These are phyloP conservation scores for Epistrophella euchroma DNA, from an alignment of 2,888 invertebrate genomes.

Conservation along the genomic window DNA sequence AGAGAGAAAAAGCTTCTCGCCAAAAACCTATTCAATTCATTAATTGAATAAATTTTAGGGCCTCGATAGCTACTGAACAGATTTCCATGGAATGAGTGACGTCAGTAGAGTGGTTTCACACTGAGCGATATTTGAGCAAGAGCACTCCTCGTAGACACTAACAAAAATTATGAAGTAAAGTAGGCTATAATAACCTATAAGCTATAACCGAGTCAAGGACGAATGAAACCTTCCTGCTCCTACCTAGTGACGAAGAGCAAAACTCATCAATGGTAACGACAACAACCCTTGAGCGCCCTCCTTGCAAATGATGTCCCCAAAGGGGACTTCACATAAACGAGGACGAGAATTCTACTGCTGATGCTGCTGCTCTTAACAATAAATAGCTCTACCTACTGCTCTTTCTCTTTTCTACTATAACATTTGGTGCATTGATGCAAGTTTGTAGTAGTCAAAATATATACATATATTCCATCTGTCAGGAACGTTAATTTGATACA, in stretches of 20 bases:
- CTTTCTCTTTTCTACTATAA: constrained; percentile 12
- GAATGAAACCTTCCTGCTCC: background rate
- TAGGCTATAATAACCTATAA: constrained; percentile 3
- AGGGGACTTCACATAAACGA: background rate
- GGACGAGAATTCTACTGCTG: constrained; percentile 6
- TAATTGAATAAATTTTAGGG: constrained; percentile 63
- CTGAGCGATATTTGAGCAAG: constrained; percentile 61
- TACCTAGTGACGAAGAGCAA: constrained; percentile 13
- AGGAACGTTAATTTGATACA: constrained; percentile 33
- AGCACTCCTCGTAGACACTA: constrained; percentile 25
- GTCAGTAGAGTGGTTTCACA: constrained; percentile 39
- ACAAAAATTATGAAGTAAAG: background rate
- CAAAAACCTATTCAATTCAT: constrained; percentile 56
- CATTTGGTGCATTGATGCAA: constrained; percentile 22
- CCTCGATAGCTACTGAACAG: constrained; percentile 15
- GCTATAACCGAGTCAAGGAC: constrained; percentile 23
- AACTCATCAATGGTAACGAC: constrained; percentile 46
- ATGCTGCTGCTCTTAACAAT: constrained; percentile 30
- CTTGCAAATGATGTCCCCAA: constrained; percentile 22
- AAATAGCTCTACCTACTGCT: constrained; percentile 30
- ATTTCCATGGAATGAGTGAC: constrained; percentile 45
- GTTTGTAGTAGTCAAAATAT: constrained; percentile 10
- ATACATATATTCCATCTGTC: constrained; percentile 28
- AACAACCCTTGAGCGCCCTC: constrained; percentile 35
- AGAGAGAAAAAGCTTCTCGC: constrained; percentile 7